Conservation (phyloP, 2,113 vertebrate species). For the Struthidea cinerea region DNA sequence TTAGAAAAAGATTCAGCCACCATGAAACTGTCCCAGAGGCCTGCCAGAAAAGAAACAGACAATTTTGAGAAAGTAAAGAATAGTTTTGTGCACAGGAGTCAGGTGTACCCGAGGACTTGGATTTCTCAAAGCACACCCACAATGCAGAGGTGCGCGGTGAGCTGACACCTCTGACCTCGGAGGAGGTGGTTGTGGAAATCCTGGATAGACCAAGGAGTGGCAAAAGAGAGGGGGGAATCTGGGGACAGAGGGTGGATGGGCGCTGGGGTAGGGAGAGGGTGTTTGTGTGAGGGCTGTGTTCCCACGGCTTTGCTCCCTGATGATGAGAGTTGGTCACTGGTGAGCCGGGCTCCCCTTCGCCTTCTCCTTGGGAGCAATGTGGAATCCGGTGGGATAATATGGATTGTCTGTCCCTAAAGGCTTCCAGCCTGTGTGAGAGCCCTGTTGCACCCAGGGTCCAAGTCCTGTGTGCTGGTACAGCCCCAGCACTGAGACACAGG, state of each 20-base stretch:
- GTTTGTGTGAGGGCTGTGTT: background rate
- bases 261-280: background rate
- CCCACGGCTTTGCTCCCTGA: background rate
- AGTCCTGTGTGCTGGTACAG: rapidly evolving
- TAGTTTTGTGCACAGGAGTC: background rate
- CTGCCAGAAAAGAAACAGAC: background rate
- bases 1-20: background rate
- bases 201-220: background rate
- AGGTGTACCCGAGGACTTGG: rapidly evolving
- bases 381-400: background rate
- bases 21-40: background rate
- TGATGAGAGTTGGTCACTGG: background rate
- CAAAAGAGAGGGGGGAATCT: background rate
- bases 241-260: background rate
- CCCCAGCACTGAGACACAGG: background rate
- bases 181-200: background rate
- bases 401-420: background rate
- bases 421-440: background rate
- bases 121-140: background rate
- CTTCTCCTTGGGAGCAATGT: background rate
- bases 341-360: background rate
- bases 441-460: too few species aligned
- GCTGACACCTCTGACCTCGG: background rate
- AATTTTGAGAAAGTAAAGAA: background rate
- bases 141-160: background rate